Evolutionary conservation across 2,797 vertebrate species (phyloP).

Genomic region (Natrix natrix): DNA sequence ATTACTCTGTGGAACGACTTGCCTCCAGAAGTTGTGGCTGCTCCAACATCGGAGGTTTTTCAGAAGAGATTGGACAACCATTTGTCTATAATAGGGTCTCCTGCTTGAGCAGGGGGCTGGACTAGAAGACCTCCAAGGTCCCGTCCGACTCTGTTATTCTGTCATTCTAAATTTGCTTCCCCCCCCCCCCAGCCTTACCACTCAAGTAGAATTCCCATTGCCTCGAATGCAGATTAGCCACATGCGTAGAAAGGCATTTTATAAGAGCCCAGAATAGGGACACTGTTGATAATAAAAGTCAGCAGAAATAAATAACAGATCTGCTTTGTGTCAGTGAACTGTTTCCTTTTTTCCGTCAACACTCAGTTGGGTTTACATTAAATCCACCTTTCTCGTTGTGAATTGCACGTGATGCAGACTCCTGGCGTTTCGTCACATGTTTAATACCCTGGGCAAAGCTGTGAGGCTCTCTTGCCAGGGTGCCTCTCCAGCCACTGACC

Average conservation of each 20-base stretch:
- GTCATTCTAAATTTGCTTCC: background rate
- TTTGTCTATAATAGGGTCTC: no score
- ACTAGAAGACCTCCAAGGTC: background rate
- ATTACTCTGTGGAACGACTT: no score
- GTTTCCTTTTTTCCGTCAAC: slow-evolving; percentile 15
- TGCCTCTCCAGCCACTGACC: background rate
- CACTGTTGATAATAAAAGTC: background rate
- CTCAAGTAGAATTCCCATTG: slow-evolving; percentile 6
- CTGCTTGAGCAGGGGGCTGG: no score
- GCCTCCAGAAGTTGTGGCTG: no score
- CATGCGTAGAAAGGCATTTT: background rate
- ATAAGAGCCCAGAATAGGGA: background rate
- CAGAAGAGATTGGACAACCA: no score
- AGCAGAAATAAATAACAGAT: background rate
- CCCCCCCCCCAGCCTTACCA: background rate
- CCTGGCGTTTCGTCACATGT: background rate
- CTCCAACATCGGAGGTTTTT: no score
- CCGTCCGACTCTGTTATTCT: background rate
- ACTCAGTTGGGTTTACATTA: slow-evolving; percentile 15
- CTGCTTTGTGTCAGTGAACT: background rate
- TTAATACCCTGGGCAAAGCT: background rate
- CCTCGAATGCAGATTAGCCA: background rate
- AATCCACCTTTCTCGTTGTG: slow-evolving; percentile 5
- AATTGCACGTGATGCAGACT: background rate
- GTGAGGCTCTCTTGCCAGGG: background rate